These are phyloP conservation scores for Drosophila bunnanda DNA, from an alignment of 2,888 invertebrate species.

Conservation along the genomic window DNA sequence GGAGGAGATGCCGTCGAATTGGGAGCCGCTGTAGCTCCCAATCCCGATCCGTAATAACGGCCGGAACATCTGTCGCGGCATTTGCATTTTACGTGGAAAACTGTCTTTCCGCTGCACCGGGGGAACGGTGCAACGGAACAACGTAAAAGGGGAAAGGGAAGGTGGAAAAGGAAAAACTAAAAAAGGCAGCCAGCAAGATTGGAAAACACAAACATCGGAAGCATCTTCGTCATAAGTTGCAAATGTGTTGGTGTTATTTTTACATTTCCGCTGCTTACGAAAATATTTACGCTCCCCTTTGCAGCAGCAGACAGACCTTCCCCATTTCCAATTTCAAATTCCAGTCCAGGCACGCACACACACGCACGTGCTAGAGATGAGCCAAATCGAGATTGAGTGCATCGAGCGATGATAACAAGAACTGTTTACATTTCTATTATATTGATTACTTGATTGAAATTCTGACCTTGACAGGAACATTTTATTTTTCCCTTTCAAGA, in stretches of 20 bases:
- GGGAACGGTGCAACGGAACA: constrained; percentile 11
- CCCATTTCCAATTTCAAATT: constrained; percentile 37
- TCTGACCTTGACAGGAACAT: neutral
- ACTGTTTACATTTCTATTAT: neutral
- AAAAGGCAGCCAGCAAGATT: constrained; percentile 27
- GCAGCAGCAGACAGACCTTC: constrained; percentile 25
- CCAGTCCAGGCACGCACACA: constrained; percentile 41
- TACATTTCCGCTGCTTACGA: constrained; percentile 77
- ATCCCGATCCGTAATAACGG: constrained; percentile 52
- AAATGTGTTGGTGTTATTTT: constrained; percentile 76
- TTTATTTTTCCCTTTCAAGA: neutral
- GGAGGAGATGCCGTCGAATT: constrained; percentile 31
- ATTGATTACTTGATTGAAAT: neutral
- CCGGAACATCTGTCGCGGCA: constrained; percentile 70
- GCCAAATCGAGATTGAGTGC: constrained; percentile 21
- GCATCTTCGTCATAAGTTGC: constrained; percentile 53
- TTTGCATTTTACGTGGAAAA: constrained; percentile 69
- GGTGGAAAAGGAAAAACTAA: constrained; percentile 1
- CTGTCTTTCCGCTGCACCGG: constrained; percentile 55
- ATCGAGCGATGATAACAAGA: constrained; percentile 12
- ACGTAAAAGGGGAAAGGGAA: constrained; percentile 1
- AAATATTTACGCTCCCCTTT: constrained; percentile 64
- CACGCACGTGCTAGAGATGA: constrained; percentile 27
- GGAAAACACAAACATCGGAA: constrained; percentile 51
- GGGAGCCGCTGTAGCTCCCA: constrained; percentile 21